A percentile compares a stretch with the other conserved stretches of the same genome.
Evolutionary conservation across 2,113 vertebrate genomes (phyloP).

Genomic region (Lasiurus borealis): DNA sequence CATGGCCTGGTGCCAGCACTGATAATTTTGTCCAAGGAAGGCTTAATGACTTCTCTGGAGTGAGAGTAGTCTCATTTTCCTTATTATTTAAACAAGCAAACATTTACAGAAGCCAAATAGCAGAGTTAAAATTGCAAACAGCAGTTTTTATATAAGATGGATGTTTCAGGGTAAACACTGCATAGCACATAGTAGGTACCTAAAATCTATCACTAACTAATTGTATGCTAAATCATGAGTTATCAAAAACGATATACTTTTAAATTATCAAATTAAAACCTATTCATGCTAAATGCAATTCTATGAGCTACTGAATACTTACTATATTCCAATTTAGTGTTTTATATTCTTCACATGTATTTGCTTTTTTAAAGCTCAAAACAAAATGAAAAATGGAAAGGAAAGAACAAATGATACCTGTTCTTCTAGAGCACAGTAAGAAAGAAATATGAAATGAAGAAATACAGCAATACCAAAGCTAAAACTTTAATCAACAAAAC

Average conservation of each 20-base stretch:
- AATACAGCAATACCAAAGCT: neutral
- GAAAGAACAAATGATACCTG: neutral
- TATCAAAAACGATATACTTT: neutral
- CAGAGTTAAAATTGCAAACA: too few species aligned
- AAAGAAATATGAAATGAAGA: neutral
- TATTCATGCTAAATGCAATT: neutral
- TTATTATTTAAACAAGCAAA: too few species aligned
- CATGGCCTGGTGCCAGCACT: too few species aligned
- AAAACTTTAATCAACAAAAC: slow-evolving; percentile 70
- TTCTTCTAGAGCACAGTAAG: neutral
- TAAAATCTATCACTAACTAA: neutral
- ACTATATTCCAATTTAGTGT: neutral
- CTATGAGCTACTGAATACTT: neutral
- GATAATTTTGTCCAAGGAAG: too few species aligned
- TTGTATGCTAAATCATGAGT: neutral
- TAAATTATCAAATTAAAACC: neutral
- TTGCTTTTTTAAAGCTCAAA: neutral
- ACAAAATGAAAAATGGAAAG: neutral
- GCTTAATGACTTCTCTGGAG: too few species aligned
- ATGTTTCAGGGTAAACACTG: neutral
- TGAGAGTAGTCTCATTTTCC: too few species aligned
- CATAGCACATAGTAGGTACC: neutral
- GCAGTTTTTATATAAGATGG: too few species aligned
- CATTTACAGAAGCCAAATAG: too few species aligned
- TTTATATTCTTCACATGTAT: neutral